Evolutionary conservation across 2,797 vertebrate genomes (phyloP), one percentile per base, ranked within the genome.

Genomic region (Myiotriccus ornatus): DNA sequence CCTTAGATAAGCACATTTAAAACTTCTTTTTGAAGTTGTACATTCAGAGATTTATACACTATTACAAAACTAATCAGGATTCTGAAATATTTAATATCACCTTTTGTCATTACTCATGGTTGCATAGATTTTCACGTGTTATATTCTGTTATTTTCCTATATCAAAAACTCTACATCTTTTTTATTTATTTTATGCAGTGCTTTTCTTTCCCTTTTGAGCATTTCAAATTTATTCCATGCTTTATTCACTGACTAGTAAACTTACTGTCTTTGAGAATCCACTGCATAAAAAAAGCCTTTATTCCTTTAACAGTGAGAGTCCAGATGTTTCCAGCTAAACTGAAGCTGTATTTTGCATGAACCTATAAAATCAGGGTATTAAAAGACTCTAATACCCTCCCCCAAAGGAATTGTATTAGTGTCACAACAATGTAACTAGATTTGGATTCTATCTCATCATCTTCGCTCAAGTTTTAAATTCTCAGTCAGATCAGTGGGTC

Each of bases 1-100:
- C 89, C 90, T 96, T 94, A 83, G 86, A 84, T 43, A 39, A 95
- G 50, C 37, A 70, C 44, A 57, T 69, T 79, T 70, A 84, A 89
- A 84, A 94, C 73, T 89, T 89, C 94, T 94, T 95, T 96, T 84
- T 93, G 92, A 88, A 95, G 73, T 95, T 91, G 67, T 53, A 39
- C 22, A 39, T 46, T 56, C 78, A 43, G 25, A 82, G 69, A 87
- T 93, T 83, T 96, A 73, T 59, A 76, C 57, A 41, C 44, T 80
- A 87, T 91, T 92, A 78, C 82, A 89, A 92, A 94, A 95, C 76
- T 94, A 90, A 89, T 69, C 52, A 86, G 73, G 21, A 49, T 65
- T 89, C 23, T 92, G 74, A 41, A 77, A 10, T 46, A 10, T 82
- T 93, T 76, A 92, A 44, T 73, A 87, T 83, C 62, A 89, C 84